Percentiles rank a stretch among this genome's conserved stretches.
phyloP scores from a whole-genome alignment of 2,888 invertebrate genomes.

The Hoplodrina blanda region DNA sequence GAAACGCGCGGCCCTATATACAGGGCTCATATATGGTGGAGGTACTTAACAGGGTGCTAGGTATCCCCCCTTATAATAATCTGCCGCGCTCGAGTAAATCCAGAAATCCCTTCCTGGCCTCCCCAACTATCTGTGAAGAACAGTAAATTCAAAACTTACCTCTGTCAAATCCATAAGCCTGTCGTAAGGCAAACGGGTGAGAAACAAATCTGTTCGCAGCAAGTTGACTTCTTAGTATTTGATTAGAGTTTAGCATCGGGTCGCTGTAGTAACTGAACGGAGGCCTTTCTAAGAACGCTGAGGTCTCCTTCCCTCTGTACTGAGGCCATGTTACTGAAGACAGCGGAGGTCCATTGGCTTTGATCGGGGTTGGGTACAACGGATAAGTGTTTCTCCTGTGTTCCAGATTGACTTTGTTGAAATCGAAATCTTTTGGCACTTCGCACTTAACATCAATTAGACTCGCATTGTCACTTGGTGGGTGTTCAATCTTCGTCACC shows the following conservation, averaged over 20 bases:
- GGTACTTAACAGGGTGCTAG: no score
- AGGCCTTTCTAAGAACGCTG: constrained; percentile 70
- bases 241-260: constrained; percentile 78
- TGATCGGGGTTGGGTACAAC: constrained; percentile 81
- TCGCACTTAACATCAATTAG: constrained; percentile 72
- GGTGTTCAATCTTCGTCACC: constrained; percentile 24
- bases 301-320: constrained; percentile 75
- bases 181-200: constrained; percentile 78
- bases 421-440: constrained; percentile 74
- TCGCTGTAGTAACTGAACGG: constrained; percentile 82
- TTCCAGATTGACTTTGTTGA: constrained; percentile 58
- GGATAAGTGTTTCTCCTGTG: constrained; percentile 82
- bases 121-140: no score
- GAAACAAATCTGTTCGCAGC: constrained; percentile 79
- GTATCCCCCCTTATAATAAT: no score
- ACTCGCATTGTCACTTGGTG: constrained; percentile 60
- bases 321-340: constrained; percentile 68
- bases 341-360: constrained; percentile 69
- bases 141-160: constrained; percentile 71
- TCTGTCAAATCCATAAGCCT: constrained; percentile 83
- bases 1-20: no score
- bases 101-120: no score
- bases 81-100: no score
- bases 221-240: constrained; percentile 80
- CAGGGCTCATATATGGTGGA: no score